Base-by-base conservation (phyloP, 92 coral and sea anemone species). In the Phenganax stokvisi region DNA sequence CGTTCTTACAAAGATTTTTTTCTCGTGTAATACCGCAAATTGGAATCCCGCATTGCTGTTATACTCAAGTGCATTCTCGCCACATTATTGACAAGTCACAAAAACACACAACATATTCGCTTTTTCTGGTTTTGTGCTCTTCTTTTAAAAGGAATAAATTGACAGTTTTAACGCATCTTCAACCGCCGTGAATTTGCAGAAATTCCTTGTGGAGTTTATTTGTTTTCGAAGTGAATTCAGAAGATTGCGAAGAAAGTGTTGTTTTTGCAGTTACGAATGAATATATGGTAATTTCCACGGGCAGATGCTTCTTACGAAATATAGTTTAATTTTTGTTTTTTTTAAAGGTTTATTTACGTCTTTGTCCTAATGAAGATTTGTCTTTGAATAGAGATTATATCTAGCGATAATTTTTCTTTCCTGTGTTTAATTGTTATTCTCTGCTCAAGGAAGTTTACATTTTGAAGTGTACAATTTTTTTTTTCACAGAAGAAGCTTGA, bases 221-320 rank as follows among this genome's bases (percentile, higher is more conserved):
- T 3, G 54, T 1, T 68, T 68, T 68, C 16, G 54, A 68, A 37
- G 53, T 53, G 3, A 30, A 12, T 68, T 12, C 53, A 68, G 3
- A 68, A 68, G 53, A 68, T 68, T 52, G 2, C 73, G 52, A 30
- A 12, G 0, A 8, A 13, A 68, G 52, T 68, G 73, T 68, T 68
- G 73, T 30, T 68, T 68, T 68, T 68, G 73, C 73, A 68, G 29
- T 68, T 68, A 37, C 54, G 47, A 30, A 68, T 68, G 31, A 68
- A 68, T 68, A 29, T 29, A 68, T 30, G 73, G 29, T 68, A 68
- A 68, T 68, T 6, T 30, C 5, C 54, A 10, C 6, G 11, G 53
- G 73, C 73, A 68, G 73, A 68, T 68, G 73, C 47, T 27, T 10
- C 73, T 30, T 68, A n/a, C 73, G 15, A 29, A 68, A 12, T 30